Base-by-base conservation (phyloP, 2,888 invertebrate species). In the Poecilobothrus nobilitatus region DNA sequence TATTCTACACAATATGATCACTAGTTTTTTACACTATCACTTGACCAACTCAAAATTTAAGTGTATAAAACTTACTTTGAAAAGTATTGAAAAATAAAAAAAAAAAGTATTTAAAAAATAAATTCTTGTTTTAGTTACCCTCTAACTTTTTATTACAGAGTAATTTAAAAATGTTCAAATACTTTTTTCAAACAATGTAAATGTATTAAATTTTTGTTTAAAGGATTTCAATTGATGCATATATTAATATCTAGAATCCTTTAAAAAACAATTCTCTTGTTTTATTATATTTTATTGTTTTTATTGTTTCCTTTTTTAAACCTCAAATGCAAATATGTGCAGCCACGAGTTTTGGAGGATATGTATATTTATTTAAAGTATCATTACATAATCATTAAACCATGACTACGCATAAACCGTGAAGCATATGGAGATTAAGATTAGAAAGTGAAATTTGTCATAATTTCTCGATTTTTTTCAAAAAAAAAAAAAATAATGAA, bases 281-380 rank as follows among this genome's bases (percentile, higher is more conserved):
- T 53, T 53, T 53, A 53, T 53, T 18, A 9, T 6, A 5, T 12
- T 41, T 41, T 41, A 1, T 41, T 53, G 9, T 53, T 53, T n/a
- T n/a, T n/a, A n/a, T n/a, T n/a, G n/a, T 53, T 53, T 53, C 15
- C 41, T 41, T 41, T 41, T 41, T 41, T 18, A 53, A 53, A 53
- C 53, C 53, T 53, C 53, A 53, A 53, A 53, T 53, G 53, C 53
- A 53, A 53, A 53, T 53, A 53, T 53, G 53, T 53, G 53, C 53
- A 53, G 15, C 53, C 53, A 53, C 15, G 53, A 53, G n/a, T 53
- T 53, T 53, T 18, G 1, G 15, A 18, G 18, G 18, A 53, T 2
- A 53, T 53, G 2, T 53, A 15, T 53, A 12, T 37, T 18, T 53
- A 15, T 53, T 18, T 53, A 53, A 53, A 53, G 53, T 53, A 53